phyloP scores from a whole-genome alignment of 2,888 invertebrate species.

The Spatulosminthurus flaviceps region DNA sequence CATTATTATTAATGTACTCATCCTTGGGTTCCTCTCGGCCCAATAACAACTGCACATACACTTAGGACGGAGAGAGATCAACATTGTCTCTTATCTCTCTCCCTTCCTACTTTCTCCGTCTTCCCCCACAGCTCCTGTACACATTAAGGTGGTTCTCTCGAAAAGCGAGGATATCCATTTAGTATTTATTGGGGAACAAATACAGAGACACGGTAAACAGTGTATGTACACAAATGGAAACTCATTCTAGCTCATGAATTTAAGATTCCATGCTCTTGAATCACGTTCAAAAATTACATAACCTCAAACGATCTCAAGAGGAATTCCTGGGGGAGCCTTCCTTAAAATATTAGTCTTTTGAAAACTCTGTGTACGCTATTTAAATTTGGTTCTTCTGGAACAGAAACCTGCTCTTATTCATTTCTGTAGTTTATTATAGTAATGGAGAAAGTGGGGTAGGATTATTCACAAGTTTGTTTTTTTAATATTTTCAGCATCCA shows the following conservation, averaged over 20 bases:
- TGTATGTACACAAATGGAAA: neutral
- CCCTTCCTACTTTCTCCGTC: neutral
- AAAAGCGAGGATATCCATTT: conserved; percentile 16
- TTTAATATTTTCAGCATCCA: too few species aligned
- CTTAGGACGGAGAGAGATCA: conserved; percentile 20
- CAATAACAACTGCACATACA: conserved; percentile 26
- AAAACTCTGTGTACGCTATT: neutral
- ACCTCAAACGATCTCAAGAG: conserved; percentile 16
- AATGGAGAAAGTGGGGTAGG: too few species aligned
- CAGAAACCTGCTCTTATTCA: too few species aligned
- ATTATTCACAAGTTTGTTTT: too few species aligned
- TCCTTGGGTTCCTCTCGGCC: conserved; percentile 30
- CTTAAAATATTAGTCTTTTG: neutral
- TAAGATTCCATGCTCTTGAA: conserved; percentile 27
- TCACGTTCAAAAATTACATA: conserved; percentile 35
- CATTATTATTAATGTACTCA: conserved; percentile 46
- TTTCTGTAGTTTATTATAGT: too few species aligned
- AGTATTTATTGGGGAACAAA: conserved; percentile 24
- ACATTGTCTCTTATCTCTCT: neutral
- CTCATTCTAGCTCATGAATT: neutral
- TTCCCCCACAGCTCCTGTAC: too few species aligned
- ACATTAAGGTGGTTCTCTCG: neutral
- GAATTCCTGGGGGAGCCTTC: neutral
- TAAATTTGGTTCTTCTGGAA: too few species aligned
- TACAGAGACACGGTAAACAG: neutral